Evolutionary conservation across 2,113 vertebrate genomes (phyloP), one percentile per base, ranked within the genome.

Genomic region (Hippoglossus stenolepis): DNA sequence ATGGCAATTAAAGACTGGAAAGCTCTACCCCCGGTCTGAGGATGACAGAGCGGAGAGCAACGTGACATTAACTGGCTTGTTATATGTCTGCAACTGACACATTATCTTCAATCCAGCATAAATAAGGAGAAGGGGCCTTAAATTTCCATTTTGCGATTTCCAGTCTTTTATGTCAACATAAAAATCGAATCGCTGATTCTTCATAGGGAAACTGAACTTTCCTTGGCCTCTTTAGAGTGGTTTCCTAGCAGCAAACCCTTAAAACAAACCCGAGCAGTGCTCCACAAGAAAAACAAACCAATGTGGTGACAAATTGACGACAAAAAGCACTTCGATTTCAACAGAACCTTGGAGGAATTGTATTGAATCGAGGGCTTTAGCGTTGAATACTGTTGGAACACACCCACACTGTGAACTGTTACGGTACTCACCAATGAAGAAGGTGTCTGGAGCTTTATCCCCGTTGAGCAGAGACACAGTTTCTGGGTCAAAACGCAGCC

Each of bases 371-470:
- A n/a, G 12, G n/a, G 12, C 17, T 17, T 3, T 53, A 31, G 57
- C 47, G 23, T 40, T 63, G 14, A 18, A 51, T 18, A 7, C 2
- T 20, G 15, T 5, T 51, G 47, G 14, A 5, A 20, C 15, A 18
- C 5, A 17, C 20, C n/a, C 12, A 21, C 53, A 54, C n/a, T 13
- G 58, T 17, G 45, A 63, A 53, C 10, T 64, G 28, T 8, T 20
- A 3, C 43, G 18, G 31, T n/a, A 95, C 97, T 97, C 89, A 99
- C 98, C 98, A 45, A 97, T 92, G 77, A 96, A 98, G 94, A 97
- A 96, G 80, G 96, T 97, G 72, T 95, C 95, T 0, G 96, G 97
- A 47, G 96, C 96, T 2, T 86, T 94, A 13, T 96, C 93, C 5
- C 90, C 94, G 14, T 91, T 92, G 14, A 96, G 93, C 67, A 99